Base-by-base conservation (phyloP, 2,797 vertebrate species). In the Chelonia mydas region DNA sequence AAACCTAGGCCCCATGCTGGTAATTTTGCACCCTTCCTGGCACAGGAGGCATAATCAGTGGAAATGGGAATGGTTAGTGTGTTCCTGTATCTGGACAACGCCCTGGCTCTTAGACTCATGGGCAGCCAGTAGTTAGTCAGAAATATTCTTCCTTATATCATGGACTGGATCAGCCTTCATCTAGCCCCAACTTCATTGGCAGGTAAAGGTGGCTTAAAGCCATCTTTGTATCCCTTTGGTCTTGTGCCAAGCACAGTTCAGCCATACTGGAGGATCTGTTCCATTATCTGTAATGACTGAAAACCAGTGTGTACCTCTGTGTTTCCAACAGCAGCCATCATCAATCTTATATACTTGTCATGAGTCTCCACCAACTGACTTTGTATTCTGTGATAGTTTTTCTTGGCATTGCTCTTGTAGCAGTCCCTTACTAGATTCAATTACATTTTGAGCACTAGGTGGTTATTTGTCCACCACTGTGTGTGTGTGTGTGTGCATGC, bases 331-430 rank as follows among this genome's bases (percentile, higher is more conserved):
- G 2, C 50, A 74, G 15, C 10, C 6, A n/a, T 3, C 47, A 57
- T 28, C 17, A 47, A 21, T 82, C 80, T 47, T 41, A 31, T 45
- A 31, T 27, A 3, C 0, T 89, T 53, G 37, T 89, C 37, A 53
- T 8, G 31, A 3, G 45, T 0, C 0, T 91, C 27, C 33, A 84
- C 27, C 8, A 83, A 2, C 1, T 84, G 25, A 3, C 7, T 61
- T 19, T 11, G 1, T 72, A 3, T 81, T 90, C 10, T 45, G 11
- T 6, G 51, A 19, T 17, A 1, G 0, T 0, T 37, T 90, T 77
- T 3, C 25, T 23, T 0, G 5, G 45, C 4, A 0, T 5, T n/a
- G 41, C 81, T 87, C 85, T 53, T 1, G 2, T 57, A 28, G 3
- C 3, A 78, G 33, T 81, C 7, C 9, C 11, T 81, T 88, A 4